These are phyloP conservation scores for Ceratina calcarata DNA, from an alignment of 1,140 invertebrate species.

Conservation along the genomic window DNA sequence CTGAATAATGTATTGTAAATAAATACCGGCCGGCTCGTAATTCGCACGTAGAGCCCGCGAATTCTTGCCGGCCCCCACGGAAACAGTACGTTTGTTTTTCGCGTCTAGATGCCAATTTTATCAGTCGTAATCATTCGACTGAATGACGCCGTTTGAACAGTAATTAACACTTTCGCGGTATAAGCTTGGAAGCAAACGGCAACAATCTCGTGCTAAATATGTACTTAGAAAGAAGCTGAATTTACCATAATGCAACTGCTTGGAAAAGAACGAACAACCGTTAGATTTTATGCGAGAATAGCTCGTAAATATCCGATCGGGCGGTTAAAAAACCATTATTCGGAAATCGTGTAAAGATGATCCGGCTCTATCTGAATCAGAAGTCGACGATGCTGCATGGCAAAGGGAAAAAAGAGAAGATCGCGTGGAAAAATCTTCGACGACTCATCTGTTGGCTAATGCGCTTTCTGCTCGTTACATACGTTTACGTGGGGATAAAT, in stretches of 20 bases:
- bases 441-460: conserved; percentile 1
- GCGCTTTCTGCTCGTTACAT: conserved; percentile 4
- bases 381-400: background rate
- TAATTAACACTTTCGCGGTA: conserved; percentile 4
- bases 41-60: background rate
- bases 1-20: conserved; percentile 17
- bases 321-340: background rate
- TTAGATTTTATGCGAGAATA: too few relatives aligned
- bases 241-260: background rate
- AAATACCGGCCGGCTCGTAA: conserved; percentile 3
- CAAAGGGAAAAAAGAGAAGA: background rate
- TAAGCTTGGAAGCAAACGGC: background rate
- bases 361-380: background rate
- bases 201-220: background rate
- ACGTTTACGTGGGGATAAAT: conserved; percentile 10
- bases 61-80: background rate
- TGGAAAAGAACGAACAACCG: background rate
- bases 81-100: background rate
- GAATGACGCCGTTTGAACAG: background rate
- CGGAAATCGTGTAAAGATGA: background rate
- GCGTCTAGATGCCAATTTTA: background rate
- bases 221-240: too few relatives aligned
- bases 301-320: background rate
- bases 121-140: background rate
- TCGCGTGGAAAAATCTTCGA: background rate